Evolutionary conservation across 2,888 invertebrate genomes (phyloP).

Genomic region (Leucozona laternaria): DNA sequence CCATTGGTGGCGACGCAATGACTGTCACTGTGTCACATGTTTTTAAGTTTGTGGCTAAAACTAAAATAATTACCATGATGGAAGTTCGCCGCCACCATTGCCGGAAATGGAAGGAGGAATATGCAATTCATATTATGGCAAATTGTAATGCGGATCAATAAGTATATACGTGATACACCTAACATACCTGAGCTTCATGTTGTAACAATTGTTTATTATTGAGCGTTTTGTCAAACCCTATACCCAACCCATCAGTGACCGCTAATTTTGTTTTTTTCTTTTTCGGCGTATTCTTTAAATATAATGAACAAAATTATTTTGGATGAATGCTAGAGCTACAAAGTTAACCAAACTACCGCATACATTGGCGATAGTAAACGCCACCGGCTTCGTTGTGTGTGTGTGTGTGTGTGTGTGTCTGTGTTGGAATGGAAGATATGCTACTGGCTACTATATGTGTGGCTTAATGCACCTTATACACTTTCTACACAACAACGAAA

Average conservation of each 20-base stretch:
- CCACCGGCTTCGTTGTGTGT: not conserved
- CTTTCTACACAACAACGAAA: not conserved
- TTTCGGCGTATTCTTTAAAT: not conserved
- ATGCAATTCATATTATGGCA: not conserved
- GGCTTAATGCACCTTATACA: slow-evolving; percentile 3
- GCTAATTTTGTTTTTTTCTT: slow-evolving; percentile 9
- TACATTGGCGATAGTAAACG: not conserved
- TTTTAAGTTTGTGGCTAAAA: slow-evolving; percentile 28
- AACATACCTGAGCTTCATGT: not conserved
- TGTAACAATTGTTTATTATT: not conserved
- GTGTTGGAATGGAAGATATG: not conserved
- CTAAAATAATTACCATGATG: slow-evolving; percentile 42
- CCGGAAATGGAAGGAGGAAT: slow-evolving; percentile 29
- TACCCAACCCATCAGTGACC: not conserved
- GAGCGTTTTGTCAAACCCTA: not conserved
- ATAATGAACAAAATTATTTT: slow-evolving; percentile 1
- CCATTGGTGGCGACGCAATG: not conserved
- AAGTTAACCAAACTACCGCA: not conserved
- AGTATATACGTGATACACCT: not conserved
- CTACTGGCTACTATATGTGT: not conserved
- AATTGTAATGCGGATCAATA: slow-evolving; percentile 37
- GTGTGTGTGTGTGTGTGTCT: not conserved
- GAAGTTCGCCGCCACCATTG: slow-evolving; percentile 22
- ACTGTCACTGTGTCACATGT: slow-evolving; percentile 58
- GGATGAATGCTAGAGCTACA: not conserved